phyloP scores from a whole-genome alignment of 1,140 invertebrate genomes.

The Andricus grossulariae region DNA sequence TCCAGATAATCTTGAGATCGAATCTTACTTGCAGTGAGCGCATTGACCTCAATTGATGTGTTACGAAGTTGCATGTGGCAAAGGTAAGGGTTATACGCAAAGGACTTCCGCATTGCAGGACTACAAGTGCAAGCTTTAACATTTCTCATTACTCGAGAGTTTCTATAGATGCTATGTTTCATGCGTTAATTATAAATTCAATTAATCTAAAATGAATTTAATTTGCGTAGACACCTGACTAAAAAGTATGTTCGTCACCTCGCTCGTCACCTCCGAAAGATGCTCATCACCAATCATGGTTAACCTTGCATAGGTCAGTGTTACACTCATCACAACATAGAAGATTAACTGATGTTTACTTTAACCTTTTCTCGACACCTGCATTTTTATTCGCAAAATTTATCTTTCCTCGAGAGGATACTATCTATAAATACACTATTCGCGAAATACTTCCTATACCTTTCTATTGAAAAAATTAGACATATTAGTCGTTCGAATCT shows the following conservation, averaged over 20 bases:
- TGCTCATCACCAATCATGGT: not conserved
- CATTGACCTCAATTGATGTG: not conserved
- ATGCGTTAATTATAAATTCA: not conserved
- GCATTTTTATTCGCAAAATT: not conserved
- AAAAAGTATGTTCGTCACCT: too few species aligned
- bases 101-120: constrained; percentile 10
- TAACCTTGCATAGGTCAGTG: not conserved
- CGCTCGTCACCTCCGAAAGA: too few species aligned
- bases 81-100: constrained; percentile 14
- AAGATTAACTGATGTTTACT: not conserved
- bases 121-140: not conserved
- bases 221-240: not conserved
- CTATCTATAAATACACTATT: too few species aligned
- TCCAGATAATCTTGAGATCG: constrained; percentile 4
- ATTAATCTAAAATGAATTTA: not conserved
- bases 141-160: not conserved
- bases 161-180: not conserved
- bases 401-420: not conserved
- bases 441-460: too few species aligned
- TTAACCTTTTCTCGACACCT: constrained; percentile 1
- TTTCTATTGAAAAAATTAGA: too few species aligned
- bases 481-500: too few species aligned
- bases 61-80: constrained; percentile 7
- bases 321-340: not conserved
- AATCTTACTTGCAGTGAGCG: not conserved